phyloP scores from a whole-genome alignment of 2,888 invertebrate genomes.

The Copidosoma aretas region DNA sequence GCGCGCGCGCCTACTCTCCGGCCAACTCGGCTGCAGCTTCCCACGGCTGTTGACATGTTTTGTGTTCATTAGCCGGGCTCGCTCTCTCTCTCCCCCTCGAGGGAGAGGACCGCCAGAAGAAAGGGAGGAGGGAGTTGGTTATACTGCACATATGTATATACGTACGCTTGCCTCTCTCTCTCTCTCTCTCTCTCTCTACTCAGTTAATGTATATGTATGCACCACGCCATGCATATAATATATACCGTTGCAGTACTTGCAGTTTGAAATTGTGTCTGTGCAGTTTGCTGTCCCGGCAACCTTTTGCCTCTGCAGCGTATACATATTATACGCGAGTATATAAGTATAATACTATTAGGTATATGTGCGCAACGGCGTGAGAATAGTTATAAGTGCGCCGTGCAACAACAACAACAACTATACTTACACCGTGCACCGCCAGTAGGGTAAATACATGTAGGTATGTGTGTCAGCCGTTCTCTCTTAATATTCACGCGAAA shows the following conservation, averaged over 20 bases:
- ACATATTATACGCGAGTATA: background rate
- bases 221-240: too few species aligned
- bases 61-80: slow-evolving; percentile 59
- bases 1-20: slow-evolving; percentile 29
- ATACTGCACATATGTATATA: slow-evolving; percentile 21
- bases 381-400: slow-evolving; percentile 41
- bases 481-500: slow-evolving; percentile 36
- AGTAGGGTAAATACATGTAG: background rate
- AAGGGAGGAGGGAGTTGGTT: slow-evolving; percentile 1
- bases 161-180: slow-evolving; percentile 11
- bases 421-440: background rate
- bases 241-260: too few species aligned
- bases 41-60: slow-evolving; percentile 62
- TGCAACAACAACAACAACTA: too few species aligned
- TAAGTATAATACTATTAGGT: background rate
- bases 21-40: slow-evolving; percentile 52
- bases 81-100: slow-evolving; percentile 23
- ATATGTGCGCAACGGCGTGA: slow-evolving; percentile 48
- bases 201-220: too few species aligned
- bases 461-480: slow-evolving; percentile 3
- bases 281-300: slow-evolving; percentile 42
- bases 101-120: slow-evolving; percentile 10
- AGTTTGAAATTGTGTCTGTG: too few species aligned
- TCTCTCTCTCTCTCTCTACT: background rate
- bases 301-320: slow-evolving; percentile 44